Base-by-base conservation (phyloP, 2,113 vertebrate genomes). In the Geothlypis trichas region DNA sequence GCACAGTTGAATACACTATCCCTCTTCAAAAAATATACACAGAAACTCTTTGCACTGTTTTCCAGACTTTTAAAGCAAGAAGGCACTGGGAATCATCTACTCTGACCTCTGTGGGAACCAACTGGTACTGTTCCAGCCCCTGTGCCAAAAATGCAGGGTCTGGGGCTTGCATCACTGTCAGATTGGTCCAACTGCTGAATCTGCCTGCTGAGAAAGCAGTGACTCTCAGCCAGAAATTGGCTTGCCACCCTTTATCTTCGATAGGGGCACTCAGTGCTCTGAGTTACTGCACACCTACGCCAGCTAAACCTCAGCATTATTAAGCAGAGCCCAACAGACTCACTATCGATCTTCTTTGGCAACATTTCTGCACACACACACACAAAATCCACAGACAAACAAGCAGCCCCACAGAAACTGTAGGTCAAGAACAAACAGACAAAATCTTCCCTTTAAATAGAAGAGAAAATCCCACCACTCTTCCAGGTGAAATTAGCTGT, bases 401-500 rank as follows among this genome's bases (percentile, higher is more conserved):
- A 85, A 57, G 22, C 22, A 82, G 21, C 24, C 35, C 61, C 31
- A 39, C 41, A 8, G 9, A 81, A 90, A 55, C 28, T 7, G 22
- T 3, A 65, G 28, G 24, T 35, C 2, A 14, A 73, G 51, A 90
- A 66, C 18, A 90, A 11, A 69, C 26, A 66, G 44, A 49, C 26
- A 66, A 83, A 77, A 86, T 21, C 19, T 55, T 69, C 75, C 37
- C 46, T 51, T 51, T 9, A 41, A 59, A 80, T 71, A 61, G 24
- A 35, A 47, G 44, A 72, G 4, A 87, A 90, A 92, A 89, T 27
- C 23, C 23, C 26, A 76, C 7, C 14, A 27, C 10, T 71, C 73
- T 79, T 75, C 22, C 75, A 91, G 87, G 89, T 87, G 89, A 89
- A 94, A 94, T 82, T 57, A 91, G 17, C n/a, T 87, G 15, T 52